Evolutionary conservation across 2,888 invertebrate species (phyloP), one percentile per base, ranked within the genome.

Genomic region (Acronicta alni): DNA sequence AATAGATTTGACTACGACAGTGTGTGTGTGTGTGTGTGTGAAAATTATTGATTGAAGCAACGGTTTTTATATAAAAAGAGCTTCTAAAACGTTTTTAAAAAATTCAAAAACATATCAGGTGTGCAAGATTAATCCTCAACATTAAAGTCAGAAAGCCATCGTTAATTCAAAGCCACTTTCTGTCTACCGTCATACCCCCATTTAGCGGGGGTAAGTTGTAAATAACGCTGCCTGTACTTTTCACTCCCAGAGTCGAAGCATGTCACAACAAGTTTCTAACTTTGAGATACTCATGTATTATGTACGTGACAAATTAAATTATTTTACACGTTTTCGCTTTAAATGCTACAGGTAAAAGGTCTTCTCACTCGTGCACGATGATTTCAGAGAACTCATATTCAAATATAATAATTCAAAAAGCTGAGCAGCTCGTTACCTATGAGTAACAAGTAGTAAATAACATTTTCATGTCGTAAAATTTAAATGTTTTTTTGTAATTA

Each of bases 281-380:
- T 74, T 54, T 23, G 23, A 49, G 60, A 57, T 65, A 54, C 45
- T 17, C 52, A 30, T 18, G 43, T 60, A 61, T 57, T 63, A 66
- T 63, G 70, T 47, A 77, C 63, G 58, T 47, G 63, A 66, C 71
- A 66, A 77, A 74, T 74, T 74, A 55, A 66, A 77, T 74, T 64
- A 73, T 48, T 66, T 63, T 56, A 51, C 44, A 30, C 46, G 15
- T 35, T 62, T 55, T 38, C 38, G 32, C 58, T 58, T 63, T 47
- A 41, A 55, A 56, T 64, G 57, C 17, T 26, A 26, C n/a, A n/a
- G n/a, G n/a, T n/a, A n/a, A n/a, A n/a, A n/a, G n/a, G n/a, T n/a
- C n/a, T n/a, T n/a, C n/a, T n/a, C n/a, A n/a, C n/a, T n/a, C n/a
- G n/a, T n/a, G n/a, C n/a, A n/a, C n/a, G n/a, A n/a, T n/a, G n/a